Evolutionary conservation across 2,888 invertebrate genomes (phyloP), one percentile per base, ranked within the genome.

Genomic region (Fragum fragum): DNA sequence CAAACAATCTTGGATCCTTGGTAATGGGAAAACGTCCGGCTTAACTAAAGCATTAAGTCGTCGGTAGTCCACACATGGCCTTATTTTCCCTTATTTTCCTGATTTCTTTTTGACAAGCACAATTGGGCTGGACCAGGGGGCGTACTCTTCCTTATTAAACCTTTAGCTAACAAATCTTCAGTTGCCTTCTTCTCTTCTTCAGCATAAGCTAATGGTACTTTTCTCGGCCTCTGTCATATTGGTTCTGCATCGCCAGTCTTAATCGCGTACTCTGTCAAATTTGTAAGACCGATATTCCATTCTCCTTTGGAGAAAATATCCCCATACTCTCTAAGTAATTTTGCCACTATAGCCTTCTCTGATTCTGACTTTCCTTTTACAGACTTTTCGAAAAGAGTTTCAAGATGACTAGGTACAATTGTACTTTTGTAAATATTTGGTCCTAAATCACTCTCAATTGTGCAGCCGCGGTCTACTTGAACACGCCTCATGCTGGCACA

Each of bases 221-320:
- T 69, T 36, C 81, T 82, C 32, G 82, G 76, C 11, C 72, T 61
- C 57, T 87, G 86, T n/a, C 74, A 79, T n/a, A 86, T 63, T 16
- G 81, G 81, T 36, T 23, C 55, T 0, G 82, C 75, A 68, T 85
- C 72, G 1, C 80, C 80, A 26, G 82, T 84, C n/a, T 79, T 63
- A 23, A 78, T 81, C 14, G 53, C n/a, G 47, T 86, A 84, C 52
- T 82, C 77, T 14, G 70, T 63, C 16, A 86, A n/a, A n/a, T n/a
- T n/a, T n/a, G n/a, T n/a, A n/a, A n/a, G n/a, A n/a, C n/a, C n/a
- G n/a, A n/a, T n/a, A n/a, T n/a, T n/a, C n/a, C n/a, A n/a, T n/a
- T n/a, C n/a, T n/a, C n/a, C n/a, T n/a, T n/a, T n/a, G n/a, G n/a
- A n/a, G n/a, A n/a, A n/a, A n/a, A n/a, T n/a, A n/a, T n/a, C n/a